Conservation (phyloP, 2,113 vertebrate species). For the Percopsis transmontana region DNA sequence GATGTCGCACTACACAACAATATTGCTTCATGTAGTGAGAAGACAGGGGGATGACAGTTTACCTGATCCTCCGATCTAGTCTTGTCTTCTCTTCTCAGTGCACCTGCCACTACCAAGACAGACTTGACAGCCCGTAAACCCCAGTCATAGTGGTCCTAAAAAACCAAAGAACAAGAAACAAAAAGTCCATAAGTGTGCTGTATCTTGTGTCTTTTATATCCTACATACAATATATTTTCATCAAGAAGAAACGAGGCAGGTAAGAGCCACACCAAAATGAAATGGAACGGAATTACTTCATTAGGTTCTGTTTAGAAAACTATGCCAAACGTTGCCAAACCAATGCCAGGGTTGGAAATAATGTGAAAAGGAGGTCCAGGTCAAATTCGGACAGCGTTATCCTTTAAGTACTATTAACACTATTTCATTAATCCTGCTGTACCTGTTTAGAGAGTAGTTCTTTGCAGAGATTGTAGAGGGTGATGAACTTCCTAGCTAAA, state of each 20-base stretch:
- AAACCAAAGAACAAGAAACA: slow-evolving; percentile 14
- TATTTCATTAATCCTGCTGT: slow-evolving; percentile 49
- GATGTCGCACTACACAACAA: neutral
- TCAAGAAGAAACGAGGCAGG: neutral
- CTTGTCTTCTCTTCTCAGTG: slow-evolving; percentile 77
- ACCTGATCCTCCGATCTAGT: slow-evolving; percentile 82
- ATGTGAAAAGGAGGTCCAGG: neutral
- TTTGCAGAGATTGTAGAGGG: slow-evolving; percentile 78
- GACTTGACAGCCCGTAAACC: slow-evolving; percentile 81
- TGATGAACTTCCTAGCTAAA: slow-evolving; percentile 82
- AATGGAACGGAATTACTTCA: no score
- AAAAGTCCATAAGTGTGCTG: neutral
- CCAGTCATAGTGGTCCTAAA: slow-evolving; percentile 83
- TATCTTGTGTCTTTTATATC: neutral
- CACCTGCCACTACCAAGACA: slow-evolving; percentile 80
- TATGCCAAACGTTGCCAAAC: no score
- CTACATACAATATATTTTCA: neutral
- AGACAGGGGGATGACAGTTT: slow-evolving; percentile 23
- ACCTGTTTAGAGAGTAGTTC: slow-evolving; percentile 87
- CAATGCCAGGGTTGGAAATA: neutral
- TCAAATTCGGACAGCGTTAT: neutral
- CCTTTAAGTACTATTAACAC: slow-evolving; percentile 14
- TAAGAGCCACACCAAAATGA: no score
- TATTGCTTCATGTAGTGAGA: neutral
- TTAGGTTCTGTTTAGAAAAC: no score